Conservation (phyloP, 2,888 invertebrate species). For the Drosophila parthenogenetica region DNA sequence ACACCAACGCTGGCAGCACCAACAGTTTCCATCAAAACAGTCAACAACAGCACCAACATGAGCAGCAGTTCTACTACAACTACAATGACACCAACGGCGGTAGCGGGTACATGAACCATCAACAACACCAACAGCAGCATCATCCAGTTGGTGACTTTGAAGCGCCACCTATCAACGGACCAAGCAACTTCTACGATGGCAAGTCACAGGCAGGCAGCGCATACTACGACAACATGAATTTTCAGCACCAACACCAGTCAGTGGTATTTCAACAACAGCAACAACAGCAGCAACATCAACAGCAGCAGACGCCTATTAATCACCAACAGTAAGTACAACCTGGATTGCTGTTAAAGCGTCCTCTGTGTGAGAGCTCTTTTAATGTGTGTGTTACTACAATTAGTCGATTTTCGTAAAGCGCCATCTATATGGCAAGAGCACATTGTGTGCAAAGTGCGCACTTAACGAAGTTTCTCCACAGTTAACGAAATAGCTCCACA, state of each 20-base stretch:
- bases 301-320: constrained; percentile 60
- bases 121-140: constrained; percentile 72
- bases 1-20: constrained; percentile 55
- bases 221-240: constrained; percentile 83
- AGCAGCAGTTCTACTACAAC: constrained; percentile 82
- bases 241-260: constrained; percentile 72
- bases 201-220: constrained; percentile 73
- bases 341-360: not conserved
- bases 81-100: constrained; percentile 78
- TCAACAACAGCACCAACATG: constrained; percentile 77
- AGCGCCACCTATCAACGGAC: constrained; percentile 76
- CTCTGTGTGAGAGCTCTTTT: not conserved
- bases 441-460: not conserved
- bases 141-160: constrained; percentile 81
- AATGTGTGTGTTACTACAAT: too few species aligned
- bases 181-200: constrained; percentile 81
- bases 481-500: not conserved
- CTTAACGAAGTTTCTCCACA: not conserved
- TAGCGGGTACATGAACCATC: constrained; percentile 73
- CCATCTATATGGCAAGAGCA: not conserved
- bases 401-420: too few species aligned
- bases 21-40: constrained; percentile 72
- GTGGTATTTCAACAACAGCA: constrained; percentile 69
- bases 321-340: constrained; percentile 67
- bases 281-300: constrained; percentile 71